phyloP scores from a whole-genome alignment of 1,140 invertebrate species.

The Palaemon carinicauda region DNA sequence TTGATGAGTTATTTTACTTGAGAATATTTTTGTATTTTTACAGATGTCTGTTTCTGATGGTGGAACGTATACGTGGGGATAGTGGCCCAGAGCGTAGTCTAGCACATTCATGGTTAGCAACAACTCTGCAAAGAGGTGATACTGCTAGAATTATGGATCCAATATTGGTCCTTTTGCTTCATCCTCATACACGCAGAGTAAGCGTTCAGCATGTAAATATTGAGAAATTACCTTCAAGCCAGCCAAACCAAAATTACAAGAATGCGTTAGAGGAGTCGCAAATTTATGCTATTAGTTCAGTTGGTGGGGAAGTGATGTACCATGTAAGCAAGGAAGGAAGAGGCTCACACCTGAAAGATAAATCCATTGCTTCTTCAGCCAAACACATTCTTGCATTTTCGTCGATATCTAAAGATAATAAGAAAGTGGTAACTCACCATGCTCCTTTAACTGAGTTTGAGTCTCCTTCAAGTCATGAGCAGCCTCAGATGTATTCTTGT shows the following conservation, averaged over 20 bases:
- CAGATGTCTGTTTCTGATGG: conserved; percentile 77
- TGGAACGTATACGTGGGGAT: conserved; percentile 74
- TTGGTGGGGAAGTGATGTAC: conserved; percentile 86
- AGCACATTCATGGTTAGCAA: conserved; percentile 77
- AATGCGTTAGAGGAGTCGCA: conserved; percentile 68
- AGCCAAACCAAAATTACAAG: conserved; percentile 57
- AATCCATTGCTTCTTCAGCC: conserved; percentile 61
- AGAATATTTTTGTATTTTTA: conserved; percentile 27
- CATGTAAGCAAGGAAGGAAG: conserved; percentile 72
- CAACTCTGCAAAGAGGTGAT: conserved; percentile 79
- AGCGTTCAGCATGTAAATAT: conserved; percentile 86
- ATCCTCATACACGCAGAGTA: conserved; percentile 83
- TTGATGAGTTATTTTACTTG: neutral
- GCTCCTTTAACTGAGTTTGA: conserved; percentile 68
- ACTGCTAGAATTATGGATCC: conserved; percentile 82
- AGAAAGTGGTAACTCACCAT: conserved; percentile 67
- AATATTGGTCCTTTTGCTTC: conserved; percentile 79
- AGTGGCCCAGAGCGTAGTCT: conserved; percentile 71
- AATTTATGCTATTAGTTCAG: conserved; percentile 86
- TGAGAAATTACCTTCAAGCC: conserved; percentile 69
- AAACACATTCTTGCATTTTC: conserved; percentile 59
- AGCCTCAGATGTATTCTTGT: conserved; percentile 49
- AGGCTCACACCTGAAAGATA: conserved; percentile 51
- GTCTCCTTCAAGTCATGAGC: conserved; percentile 65
- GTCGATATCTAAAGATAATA: conserved; percentile 52